Evolutionary conservation across 2,797 vertebrate genomes (phyloP), one percentile per base, ranked within the genome.

Genomic region (Rhodeus uyekii): DNA sequence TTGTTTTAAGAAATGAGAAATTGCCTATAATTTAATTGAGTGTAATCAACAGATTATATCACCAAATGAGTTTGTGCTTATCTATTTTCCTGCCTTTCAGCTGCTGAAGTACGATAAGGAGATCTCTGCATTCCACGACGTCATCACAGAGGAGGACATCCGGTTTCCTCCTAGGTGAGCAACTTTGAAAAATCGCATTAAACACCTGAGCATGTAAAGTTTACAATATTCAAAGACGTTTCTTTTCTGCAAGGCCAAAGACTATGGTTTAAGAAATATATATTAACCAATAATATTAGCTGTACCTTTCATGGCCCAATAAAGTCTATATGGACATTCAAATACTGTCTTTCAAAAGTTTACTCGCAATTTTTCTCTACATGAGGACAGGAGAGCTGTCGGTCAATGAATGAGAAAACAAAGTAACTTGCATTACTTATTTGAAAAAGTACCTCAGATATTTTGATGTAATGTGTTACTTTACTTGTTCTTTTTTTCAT

Each of bases 41-140:
- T 22, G 24, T n/a, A 58, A 36, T 64, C 14, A 74, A 19, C 27
- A 39, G 72, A 38, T 13, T 36, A 22, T 8, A 8, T 72, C 19
- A 5, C 4, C 36, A 22, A 44, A 32, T 14, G 3, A 19, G 39
- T 61, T 16, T 68, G 34, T 39, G 34, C 24, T 42, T 24, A 67
- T 53, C 2, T 19, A 6, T 65, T 75, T 60, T 84, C 69, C 74
- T 72, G 0, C 76, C 24, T 48, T 86, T 60, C 88, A 96, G 96
- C 93, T 96, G 73, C 87, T 95, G 76, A 91, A 94, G 74, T 96
- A 94, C n/a, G 95, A 96, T 89, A 94, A 93, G 87, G 96, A 96
- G 89, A 89, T 90, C 0, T 22, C 84, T 5, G 92, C 88, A 5
- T 96, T 96, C 89, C 84, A 92, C 4, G 93, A 94, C 58, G 88